phyloP scores from a whole-genome alignment of 2,113 vertebrate genomes.

The Xenus cinereus region DNA sequence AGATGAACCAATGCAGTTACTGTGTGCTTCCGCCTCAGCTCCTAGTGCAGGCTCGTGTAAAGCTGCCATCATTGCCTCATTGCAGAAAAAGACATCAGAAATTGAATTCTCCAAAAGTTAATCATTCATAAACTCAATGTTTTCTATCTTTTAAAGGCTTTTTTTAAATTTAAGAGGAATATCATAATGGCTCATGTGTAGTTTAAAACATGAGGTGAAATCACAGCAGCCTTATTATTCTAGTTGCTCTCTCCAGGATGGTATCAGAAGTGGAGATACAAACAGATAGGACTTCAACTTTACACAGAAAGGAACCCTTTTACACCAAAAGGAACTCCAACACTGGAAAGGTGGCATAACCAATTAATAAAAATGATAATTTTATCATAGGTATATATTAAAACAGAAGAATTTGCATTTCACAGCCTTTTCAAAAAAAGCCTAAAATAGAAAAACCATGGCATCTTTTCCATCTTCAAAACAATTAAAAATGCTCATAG shows the following conservation, averaged over 20 bases:
- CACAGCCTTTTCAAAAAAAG: neutral
- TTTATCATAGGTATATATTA: neutral
- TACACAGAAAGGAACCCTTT: neutral
- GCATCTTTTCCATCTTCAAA: neutral
- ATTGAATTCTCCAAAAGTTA: neutral
- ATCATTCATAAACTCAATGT: neutral
- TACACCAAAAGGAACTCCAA: too few species aligned
- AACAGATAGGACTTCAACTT: constrained; percentile 32
- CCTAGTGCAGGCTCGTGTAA: neutral
- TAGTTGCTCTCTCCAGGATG: constrained; percentile 83
- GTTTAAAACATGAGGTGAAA: constrained; percentile 66
- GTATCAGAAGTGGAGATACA: constrained; percentile 23
- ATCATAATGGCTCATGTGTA: constrained; percentile 32
- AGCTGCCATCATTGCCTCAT: neutral
- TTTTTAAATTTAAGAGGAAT: constrained; percentile 49
- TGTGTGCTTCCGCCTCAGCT: neutral
- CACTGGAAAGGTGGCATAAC: neutral
- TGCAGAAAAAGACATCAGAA: neutral
- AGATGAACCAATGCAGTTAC: neutral
- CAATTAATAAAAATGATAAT: constrained; percentile 12
- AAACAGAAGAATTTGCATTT: neutral
- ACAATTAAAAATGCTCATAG: neutral
- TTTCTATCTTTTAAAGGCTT: neutral
- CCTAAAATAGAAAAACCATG: neutral
- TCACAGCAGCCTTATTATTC: constrained; percentile 67